Conservation (phyloP, 2,888 invertebrate genomes). For the Pyrgus malvae region DNA sequence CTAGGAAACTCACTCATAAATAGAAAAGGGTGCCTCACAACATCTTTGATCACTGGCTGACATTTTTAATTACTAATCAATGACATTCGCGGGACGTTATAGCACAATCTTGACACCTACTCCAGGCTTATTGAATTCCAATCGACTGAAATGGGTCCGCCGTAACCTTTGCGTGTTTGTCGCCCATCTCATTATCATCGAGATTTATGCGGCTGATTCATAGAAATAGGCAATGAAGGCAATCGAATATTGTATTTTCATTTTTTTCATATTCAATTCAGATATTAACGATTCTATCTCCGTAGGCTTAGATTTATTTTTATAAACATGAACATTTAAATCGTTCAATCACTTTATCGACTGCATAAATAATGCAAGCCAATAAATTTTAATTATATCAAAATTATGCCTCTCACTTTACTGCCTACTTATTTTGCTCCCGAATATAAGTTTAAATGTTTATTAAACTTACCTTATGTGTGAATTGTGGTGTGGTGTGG, state of each 20-base stretch:
- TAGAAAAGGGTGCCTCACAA: too few relatives aligned
- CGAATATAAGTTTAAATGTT: too few relatives aligned
- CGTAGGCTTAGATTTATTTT: too few relatives aligned
- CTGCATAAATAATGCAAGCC: too few relatives aligned
- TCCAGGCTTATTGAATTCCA: neutral
- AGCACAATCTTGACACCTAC: neutral
- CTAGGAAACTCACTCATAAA: too few relatives aligned
- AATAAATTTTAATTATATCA: too few relatives aligned
- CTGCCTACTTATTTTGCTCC: too few relatives aligned
- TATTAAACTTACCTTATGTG: too few relatives aligned
- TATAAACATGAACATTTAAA: too few relatives aligned
- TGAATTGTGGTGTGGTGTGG: too few relatives aligned
- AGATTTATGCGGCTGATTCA: neutral
- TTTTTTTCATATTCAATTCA: neutral
- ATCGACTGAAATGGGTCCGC: neutral
- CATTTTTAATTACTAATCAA: neutral
- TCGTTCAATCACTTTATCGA: too few relatives aligned
- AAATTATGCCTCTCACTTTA: too few relatives aligned
- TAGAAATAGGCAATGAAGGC: neutral
- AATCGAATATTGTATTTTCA: neutral
- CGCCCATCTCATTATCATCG: neutral
- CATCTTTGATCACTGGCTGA: neutral
- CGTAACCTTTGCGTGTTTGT: constrained; percentile 5
- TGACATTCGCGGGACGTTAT: neutral
- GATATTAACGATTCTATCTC: neutral